Conservation (phyloP, 1,140 invertebrate genomes). For the Coptotermes formosanus region DNA sequence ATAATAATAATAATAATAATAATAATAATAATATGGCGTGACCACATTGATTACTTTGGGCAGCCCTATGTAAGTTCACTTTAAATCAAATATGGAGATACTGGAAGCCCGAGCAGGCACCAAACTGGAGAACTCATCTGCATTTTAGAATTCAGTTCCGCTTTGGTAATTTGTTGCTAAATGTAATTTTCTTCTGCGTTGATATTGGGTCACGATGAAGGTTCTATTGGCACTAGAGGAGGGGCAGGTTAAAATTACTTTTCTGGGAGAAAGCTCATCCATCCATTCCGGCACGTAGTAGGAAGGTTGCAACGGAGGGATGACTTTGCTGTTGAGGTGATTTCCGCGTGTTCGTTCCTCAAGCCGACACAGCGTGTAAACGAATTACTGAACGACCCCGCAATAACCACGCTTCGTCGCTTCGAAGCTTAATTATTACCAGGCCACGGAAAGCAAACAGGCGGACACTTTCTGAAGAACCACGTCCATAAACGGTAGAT, state of each 20-base stretch:
- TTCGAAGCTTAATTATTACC: neutral
- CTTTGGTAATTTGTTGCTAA: constrained; percentile 17
- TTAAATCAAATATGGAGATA: neutral
- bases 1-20: too few species aligned
- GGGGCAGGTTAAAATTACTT: neutral
- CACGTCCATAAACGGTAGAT: too few species aligned
- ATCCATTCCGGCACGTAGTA: neutral
- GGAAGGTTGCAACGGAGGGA: neutral
- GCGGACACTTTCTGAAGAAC: too few species aligned
- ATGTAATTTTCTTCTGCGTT: constrained; percentile 12
- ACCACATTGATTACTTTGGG: neutral
- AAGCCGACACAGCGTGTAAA: neutral
- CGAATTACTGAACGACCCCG: neutral
- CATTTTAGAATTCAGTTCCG: constrained; percentile 8
- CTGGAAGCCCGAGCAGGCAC: neutral
- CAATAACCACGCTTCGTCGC: neutral
- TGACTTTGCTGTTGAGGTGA: neutral
- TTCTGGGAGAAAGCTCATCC: neutral
- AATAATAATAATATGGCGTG: too few species aligned
- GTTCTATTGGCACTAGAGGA: neutral
- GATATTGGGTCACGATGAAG: neutral
- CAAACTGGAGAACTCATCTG: neutral
- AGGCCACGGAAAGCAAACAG: neutral
- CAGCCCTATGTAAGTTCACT: neutral
- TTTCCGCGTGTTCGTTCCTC: neutral